Base-by-base conservation (phyloP, 1,140 invertebrate species). In the Ganaspis sp. region DNA sequence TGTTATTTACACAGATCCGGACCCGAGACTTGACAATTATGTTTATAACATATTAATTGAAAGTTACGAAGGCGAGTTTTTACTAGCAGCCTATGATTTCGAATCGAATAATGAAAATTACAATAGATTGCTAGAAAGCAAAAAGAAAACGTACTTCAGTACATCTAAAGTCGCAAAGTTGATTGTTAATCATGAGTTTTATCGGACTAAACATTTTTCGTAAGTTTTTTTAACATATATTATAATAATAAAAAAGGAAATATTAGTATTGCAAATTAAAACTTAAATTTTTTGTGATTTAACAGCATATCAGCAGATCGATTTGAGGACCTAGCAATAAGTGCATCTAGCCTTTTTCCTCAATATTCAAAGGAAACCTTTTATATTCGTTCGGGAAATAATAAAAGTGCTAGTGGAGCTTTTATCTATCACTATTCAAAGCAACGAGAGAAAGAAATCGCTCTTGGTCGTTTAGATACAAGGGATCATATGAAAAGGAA, bases 381-480 rank as follows among this genome's bases (percentile, higher is more conserved):
- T 69, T 78, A 78, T 26, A 17, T 73, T 6, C 37, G 15, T 17
- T 72, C 77, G 1, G 49, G 53, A 15, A 19, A 53, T 45, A 72
- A 34, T n/a, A 78, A 37, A 72, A 34, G 34, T 53, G 76, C 76
- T 64, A 69, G 70, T 12, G 76, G 76, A 38, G 69, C n/a, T 37
- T 74, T 78, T n/a, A 49, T 49, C 23, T 72, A n/a, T 0, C 64
- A 64, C 15, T 78, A 78, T 37, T 12, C 19, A 1, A 69, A 64
- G 12, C 76, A 78, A 69, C 49, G 76, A 69, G 73, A 71, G 38
- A 78, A 70, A 58, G 76, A 77, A 42, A 77, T 77, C 11, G 72
- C 76, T 3, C 49, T 77, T 29, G 49, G 70, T 1, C 74, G 74
- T 1, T 38, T 64, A 70, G 9, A 23, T 34, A 21, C 26, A 8